These are phyloP conservation scores for Pseudotriccus pelzelni DNA, from an alignment of 2,797 vertebrate genomes.

Conservation along the genomic window DNA sequence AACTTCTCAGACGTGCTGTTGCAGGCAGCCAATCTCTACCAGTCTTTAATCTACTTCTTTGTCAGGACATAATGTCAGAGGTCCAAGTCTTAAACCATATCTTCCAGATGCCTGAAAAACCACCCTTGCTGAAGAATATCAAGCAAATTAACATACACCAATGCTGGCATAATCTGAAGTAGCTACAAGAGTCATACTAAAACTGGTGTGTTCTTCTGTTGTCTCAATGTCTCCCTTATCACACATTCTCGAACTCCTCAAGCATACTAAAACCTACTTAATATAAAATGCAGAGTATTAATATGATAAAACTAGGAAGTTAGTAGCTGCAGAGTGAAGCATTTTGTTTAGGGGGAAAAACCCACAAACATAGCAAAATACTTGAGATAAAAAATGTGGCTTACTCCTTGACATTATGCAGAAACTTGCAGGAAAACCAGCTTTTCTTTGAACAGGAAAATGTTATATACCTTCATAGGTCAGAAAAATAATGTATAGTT, in stretches of 20 bases:
- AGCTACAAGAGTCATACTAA: background rate
- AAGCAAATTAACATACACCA: background rate
- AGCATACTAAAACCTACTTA: background rate
- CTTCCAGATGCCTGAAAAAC: background rate
- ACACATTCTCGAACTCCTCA: background rate
- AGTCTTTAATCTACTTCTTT: background rate
- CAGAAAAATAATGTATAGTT: background rate
- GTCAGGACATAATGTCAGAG: background rate
- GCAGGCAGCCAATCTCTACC: background rate
- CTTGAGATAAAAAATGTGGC: background rate
- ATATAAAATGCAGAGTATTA: background rate
- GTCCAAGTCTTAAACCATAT: background rate
- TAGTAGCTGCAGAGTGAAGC: background rate
- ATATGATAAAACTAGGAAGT: background rate
- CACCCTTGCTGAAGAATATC: background rate
- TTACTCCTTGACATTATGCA: background rate
- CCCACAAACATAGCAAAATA: background rate
- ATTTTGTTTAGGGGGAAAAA: background rate
- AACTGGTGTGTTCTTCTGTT: background rate
- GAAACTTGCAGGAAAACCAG: background rate
- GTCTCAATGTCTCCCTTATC: background rate
- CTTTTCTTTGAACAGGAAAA: background rate
- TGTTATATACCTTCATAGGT: background rate
- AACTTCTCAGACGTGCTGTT: background rate
- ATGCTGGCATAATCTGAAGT: background rate